Conservation (phyloP, 2,797 vertebrate genomes). For the Babyrousa celebensis region DNA sequence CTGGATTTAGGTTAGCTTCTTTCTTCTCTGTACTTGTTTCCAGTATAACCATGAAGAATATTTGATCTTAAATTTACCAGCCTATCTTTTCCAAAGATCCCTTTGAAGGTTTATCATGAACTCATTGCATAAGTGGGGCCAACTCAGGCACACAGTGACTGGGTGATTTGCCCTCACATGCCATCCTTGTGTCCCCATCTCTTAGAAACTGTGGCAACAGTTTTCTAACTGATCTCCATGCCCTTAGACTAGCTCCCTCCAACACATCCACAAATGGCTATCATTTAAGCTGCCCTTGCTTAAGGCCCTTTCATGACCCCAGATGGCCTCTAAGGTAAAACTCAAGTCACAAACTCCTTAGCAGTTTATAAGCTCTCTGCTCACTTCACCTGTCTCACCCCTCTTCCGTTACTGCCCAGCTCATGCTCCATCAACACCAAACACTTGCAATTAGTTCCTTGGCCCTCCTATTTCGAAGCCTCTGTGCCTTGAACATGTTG, state of each 20-base stretch:
- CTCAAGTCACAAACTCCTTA: background rate
- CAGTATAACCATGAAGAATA: background rate
- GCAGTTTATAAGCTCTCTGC: background rate
- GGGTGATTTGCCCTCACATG: background rate
- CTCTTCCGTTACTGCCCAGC: too few relatives aligned
- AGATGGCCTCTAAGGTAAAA: background rate
- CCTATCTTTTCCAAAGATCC: background rate
- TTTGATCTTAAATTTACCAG: background rate
- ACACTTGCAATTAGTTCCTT: background rate
- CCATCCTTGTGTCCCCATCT: background rate
- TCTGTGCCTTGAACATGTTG: background rate
- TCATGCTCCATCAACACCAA: background rate
- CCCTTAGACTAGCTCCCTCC: background rate
- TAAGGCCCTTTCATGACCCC: background rate
- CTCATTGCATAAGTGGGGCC: background rate
- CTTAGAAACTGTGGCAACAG: background rate
- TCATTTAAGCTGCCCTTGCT: background rate
- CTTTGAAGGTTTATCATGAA: background rate
- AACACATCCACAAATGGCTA: background rate
- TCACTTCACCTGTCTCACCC: background rate
- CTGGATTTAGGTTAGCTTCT: background rate
- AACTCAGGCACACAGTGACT: background rate
- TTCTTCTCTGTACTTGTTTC: slow-evolving; percentile 3
- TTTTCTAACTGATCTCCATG: background rate
- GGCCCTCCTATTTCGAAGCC: background rate